Evolutionary conservation across 2,113 vertebrate species (phyloP).

Genomic region (Chlorodrepanis virens): DNA sequence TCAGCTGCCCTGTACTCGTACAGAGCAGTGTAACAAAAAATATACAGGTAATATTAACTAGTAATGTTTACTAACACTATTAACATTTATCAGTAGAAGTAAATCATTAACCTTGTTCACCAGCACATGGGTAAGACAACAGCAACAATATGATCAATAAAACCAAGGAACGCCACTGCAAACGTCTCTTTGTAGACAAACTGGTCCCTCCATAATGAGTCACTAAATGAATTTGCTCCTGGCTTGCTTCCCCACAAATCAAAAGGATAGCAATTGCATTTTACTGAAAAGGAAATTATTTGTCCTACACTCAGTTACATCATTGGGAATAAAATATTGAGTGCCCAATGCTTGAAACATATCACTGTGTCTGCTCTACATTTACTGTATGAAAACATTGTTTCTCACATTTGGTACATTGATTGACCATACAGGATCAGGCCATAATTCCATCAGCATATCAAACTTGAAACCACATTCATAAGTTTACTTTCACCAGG

Average conservation of each 20-base stretch:
- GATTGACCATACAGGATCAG: not conserved
- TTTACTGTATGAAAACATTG: accelerated
- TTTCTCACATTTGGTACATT: not conserved
- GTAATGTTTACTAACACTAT: not conserved
- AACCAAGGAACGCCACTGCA: not conserved
- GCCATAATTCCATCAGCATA: not conserved
- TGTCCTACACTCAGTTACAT: not conserved
- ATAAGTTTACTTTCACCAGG: not conserved
- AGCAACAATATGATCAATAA: not conserved
- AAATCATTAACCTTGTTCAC: not conserved
- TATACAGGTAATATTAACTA: not conserved
- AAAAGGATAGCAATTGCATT: not conserved
- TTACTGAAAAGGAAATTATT: not conserved
- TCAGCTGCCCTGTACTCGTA: not conserved
- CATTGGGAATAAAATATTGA: not conserved
- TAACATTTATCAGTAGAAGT: not conserved
- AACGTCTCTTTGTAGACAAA: not conserved
- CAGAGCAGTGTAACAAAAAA: not conserved
- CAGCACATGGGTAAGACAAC: not conserved
- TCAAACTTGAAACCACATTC: not conserved
- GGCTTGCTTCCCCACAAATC: not conserved
- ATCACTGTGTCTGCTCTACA: not conserved
- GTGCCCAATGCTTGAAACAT: not conserved
- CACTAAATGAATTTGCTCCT: not conserved
- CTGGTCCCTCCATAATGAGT: not conserved